phyloP scores from a whole-genome alignment of 2,113 vertebrate genomes.

The Pedetes capensis region DNA sequence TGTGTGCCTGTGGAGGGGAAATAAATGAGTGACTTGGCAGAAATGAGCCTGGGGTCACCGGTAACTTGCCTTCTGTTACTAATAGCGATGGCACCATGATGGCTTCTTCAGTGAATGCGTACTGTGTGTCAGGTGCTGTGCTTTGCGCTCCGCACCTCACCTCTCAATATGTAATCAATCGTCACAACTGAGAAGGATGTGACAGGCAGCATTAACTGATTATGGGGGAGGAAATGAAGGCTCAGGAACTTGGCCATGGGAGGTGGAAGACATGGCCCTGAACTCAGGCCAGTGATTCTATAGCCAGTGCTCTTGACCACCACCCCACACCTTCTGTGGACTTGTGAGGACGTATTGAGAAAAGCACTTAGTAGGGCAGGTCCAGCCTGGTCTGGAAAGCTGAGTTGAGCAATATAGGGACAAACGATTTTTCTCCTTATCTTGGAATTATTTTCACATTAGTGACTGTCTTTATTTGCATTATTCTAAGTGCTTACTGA shows the following conservation, averaged over 20 bases:
- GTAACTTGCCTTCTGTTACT: background rate
- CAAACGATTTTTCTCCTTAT: background rate
- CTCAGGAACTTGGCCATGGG: background rate
- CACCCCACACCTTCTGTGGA: background rate
- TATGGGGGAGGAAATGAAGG: background rate
- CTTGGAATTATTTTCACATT: background rate
- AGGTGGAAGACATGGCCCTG: background rate
- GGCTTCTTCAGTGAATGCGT: background rate
- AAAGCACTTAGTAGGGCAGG: background rate
- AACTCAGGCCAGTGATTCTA: background rate
- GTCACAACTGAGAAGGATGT: background rate
- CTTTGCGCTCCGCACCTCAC: background rate
- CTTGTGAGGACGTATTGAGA: background rate
- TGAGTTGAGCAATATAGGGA: background rate
- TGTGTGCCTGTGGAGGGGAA: background rate
- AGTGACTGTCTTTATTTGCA: background rate
- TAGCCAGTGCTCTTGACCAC: background rate
- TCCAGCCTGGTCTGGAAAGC: background rate
- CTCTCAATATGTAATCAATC: background rate
- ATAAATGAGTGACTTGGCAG: background rate
- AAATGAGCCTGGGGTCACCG: background rate
- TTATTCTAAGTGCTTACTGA: background rate
- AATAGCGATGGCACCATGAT: background rate
- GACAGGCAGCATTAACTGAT: background rate
- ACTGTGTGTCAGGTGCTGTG: rapidly evolving